These are phyloP conservation scores for Chironomus striatipennis DNA, from an alignment of 1,140 invertebrate species.

Conservation along the genomic window DNA sequence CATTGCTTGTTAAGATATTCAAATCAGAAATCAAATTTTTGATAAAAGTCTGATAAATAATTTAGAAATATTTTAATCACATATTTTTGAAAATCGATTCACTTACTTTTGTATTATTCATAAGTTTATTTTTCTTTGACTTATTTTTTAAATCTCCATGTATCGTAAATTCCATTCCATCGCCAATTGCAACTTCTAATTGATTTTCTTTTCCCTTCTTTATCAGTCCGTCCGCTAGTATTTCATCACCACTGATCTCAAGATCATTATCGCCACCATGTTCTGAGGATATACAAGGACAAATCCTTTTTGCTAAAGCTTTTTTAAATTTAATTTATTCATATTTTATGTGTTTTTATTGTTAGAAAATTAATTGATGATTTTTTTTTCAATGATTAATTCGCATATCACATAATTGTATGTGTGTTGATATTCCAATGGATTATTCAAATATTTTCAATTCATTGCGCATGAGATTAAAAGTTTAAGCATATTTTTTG, in stretches of 20 bases:
- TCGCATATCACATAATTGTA: neutral
- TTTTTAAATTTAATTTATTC: slow-evolving; percentile 28
- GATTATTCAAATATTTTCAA: neutral
- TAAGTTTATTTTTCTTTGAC: slow-evolving; percentile 58
- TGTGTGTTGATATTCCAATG: neutral
- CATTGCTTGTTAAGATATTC: too few relatives aligned
- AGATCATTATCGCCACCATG: slow-evolving; percentile 48
- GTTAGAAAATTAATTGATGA: slow-evolving; percentile 7
- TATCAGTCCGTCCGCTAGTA: slow-evolving; percentile 72
- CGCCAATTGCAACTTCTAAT: slow-evolving; percentile 80
- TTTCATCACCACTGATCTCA: slow-evolving; percentile 60
- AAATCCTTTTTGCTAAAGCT: slow-evolving; percentile 41
- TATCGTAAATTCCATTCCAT: slow-evolving; percentile 85
- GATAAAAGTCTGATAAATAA: too few relatives aligned
- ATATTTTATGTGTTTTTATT: slow-evolving; percentile 20
- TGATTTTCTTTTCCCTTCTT: slow-evolving; percentile 80
- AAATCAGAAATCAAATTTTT: too few relatives aligned
- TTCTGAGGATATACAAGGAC: slow-evolving; percentile 56
- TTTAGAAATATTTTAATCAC: neutral
- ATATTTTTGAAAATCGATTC: slow-evolving; percentile 29
- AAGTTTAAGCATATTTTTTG: neutral
- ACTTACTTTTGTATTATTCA: slow-evolving; percentile 62
- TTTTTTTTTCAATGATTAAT: slow-evolving; percentile 11
- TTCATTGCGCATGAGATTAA: neutral
- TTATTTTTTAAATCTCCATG: slow-evolving; percentile 67